Percentiles rank a stretch among this genome's conserved stretches.
These are phyloP conservation scores for Eurystomus gularis DNA, from an alignment of 2,113 vertebrate species.

Conservation along the genomic window DNA sequence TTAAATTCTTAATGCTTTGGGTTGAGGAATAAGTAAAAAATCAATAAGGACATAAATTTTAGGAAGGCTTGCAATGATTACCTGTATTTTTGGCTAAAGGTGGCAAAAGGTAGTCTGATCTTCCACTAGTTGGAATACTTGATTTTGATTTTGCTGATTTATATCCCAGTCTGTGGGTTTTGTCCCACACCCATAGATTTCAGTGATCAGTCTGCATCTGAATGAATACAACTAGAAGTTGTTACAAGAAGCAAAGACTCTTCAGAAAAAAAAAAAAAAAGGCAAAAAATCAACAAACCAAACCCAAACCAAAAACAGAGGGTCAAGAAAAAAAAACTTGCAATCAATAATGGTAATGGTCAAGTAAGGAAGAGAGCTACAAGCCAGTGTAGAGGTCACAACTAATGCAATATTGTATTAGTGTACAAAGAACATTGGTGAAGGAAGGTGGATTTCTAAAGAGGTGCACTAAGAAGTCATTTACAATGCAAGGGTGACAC, in stretches of 20 bases:
- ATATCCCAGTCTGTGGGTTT: background rate
- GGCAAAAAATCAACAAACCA: background rate
- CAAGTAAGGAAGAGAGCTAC: background rate
- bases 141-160: background rate
- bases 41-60: background rate
- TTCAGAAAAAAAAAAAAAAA: background rate
- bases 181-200: background rate
- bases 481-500: background rate
- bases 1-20: constrained; percentile 38
- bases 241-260: background rate
- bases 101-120: background rate
- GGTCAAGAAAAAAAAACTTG: background rate
- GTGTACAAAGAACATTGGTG: background rate
- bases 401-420: background rate
- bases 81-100: background rate
- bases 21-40: constrained; percentile 4
- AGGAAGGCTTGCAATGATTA: background rate
- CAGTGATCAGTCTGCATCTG: background rate
- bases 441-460: background rate
- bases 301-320: background rate
- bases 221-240: background rate
- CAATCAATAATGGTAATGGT: background rate
- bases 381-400: background rate
- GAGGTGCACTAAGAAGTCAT: background rate
- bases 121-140: background rate